Base-by-base conservation (phyloP, 1,140 invertebrate species). In the Drosophila novamexicana region DNA sequence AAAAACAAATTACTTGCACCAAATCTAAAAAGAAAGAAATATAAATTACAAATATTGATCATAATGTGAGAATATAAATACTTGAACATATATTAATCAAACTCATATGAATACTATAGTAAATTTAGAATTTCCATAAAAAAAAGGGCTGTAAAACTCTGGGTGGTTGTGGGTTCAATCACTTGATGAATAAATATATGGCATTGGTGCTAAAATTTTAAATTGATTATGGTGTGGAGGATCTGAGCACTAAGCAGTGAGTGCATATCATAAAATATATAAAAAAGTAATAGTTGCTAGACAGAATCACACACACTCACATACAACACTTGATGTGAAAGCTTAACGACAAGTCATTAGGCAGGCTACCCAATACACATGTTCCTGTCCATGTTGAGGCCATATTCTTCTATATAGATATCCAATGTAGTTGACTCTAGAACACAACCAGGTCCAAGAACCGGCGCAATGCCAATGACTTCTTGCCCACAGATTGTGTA, bases 391-490 rank as follows among this genome's bases (percentile, higher is more conserved):
- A 70, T 47, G 57, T 73, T 64, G 67, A 36, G 53, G 56, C 58
- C 61, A 79, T 67, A 75, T 79, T 62, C 61, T 10, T 18, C n/a
- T 54, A 79, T 68, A 74, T 53, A 74, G 76, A 83, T 76, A 77
- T 50, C 44, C 68, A 49, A 64, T 77, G 77, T 62, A 42, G 56
- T 64, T 79, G 58, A 66, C 66, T 80, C 59, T 71, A 40, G 45
- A 50, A 45, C 59, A 52, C 22, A 29, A 4, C 22, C 22, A 29
- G 22, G 22, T 29, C 44, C 37, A 62, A 56, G 42, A 50, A 52
- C 53, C 52, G 67, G 54, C 68, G 65, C 71, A 76, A 88, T 83
- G 83, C 76, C 83, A 88, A 82, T 86, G 83, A 86, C 82, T 86
- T 88, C 79, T 82, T 72, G 52, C 39, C 47, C 44, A 37, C 39